These are phyloP conservation scores for Gallirallus australis DNA, from an alignment of 2,797 vertebrate species.

Conservation along the genomic window DNA sequence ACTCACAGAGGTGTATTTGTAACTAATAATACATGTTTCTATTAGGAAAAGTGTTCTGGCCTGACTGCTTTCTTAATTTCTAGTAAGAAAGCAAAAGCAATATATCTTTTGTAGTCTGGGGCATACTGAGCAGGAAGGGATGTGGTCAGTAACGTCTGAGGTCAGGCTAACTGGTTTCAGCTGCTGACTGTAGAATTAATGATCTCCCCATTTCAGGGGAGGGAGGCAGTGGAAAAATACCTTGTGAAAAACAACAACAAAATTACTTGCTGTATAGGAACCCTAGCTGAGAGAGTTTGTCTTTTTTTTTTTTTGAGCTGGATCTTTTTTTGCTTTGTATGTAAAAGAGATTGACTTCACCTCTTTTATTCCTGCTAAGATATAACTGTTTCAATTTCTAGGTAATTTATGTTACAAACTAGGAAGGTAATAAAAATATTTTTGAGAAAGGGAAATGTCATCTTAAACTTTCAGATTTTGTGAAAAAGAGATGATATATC, in stretches of 20 bases:
- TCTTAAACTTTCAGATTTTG: neutral
- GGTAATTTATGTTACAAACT: neutral
- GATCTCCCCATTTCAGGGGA: neutral
- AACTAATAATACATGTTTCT: neutral
- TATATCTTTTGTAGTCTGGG: neutral
- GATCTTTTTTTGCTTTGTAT: neutral
- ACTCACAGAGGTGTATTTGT: neutral
- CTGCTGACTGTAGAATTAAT: neutral
- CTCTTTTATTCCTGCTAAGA: neutral
- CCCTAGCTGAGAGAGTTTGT: neutral
- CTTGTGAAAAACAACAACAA: neutral
- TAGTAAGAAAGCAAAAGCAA: neutral
- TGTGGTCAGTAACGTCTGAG: neutral
- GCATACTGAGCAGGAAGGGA: conserved; percentile 3
- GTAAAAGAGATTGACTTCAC: neutral
- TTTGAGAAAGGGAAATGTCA: neutral
- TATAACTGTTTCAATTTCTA: neutral
- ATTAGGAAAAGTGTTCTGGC: neutral
- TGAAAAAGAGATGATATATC: neutral
- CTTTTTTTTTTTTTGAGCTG: neutral
- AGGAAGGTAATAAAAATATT: neutral
- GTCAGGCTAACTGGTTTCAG: conserved; percentile 12
- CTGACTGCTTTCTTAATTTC: neutral
- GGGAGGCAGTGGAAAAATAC: neutral
- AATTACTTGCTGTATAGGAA: neutral